Evolutionary conservation across 2,888 invertebrate species (phyloP).

Genomic region (Lithodes maja): DNA sequence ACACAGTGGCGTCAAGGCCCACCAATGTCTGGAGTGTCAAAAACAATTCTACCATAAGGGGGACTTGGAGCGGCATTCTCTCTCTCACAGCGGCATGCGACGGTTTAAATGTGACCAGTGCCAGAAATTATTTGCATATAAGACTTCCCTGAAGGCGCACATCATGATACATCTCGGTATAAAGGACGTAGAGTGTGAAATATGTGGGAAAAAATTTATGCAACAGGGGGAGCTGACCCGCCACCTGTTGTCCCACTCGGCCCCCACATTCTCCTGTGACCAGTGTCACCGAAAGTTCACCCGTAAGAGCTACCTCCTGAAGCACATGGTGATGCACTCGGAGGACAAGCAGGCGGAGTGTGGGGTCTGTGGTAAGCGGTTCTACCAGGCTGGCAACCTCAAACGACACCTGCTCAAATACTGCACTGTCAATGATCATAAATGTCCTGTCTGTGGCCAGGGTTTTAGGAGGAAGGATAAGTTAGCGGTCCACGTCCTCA

Average conservation of each 20-base stretch:
- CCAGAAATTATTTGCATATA: conserved; percentile 26
- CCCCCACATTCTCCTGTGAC: conserved; percentile 16
- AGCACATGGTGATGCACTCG: conserved; percentile 6
- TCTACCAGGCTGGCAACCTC: neutral
- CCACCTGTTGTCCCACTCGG: conserved; percentile 18
- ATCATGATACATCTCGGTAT: conserved; percentile 31
- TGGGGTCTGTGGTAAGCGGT: conserved; percentile 16
- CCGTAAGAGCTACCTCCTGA: neutral
- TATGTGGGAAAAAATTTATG: conserved; percentile 39
- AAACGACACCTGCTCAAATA: neutral
- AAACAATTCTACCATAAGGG: neutral
- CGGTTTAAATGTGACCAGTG: conserved; percentile 35
- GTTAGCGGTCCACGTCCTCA: neutral
- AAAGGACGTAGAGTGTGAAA: conserved; percentile 31
- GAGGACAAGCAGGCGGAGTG: neutral
- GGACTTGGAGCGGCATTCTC: neutral
- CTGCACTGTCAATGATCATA: neutral
- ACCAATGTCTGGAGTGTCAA: neutral
- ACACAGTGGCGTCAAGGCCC: conserved; percentile 17
- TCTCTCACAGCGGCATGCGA: neutral
- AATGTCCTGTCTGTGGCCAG: neutral
- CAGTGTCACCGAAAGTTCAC: conserved; percentile 11
- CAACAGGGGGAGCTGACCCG: neutral
- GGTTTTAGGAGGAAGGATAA: neutral
- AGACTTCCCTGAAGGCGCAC: conserved; percentile 15